Evolutionary conservation across 2,113 vertebrate species (phyloP).

Genomic region (Chroicocephalus ridibundus): DNA sequence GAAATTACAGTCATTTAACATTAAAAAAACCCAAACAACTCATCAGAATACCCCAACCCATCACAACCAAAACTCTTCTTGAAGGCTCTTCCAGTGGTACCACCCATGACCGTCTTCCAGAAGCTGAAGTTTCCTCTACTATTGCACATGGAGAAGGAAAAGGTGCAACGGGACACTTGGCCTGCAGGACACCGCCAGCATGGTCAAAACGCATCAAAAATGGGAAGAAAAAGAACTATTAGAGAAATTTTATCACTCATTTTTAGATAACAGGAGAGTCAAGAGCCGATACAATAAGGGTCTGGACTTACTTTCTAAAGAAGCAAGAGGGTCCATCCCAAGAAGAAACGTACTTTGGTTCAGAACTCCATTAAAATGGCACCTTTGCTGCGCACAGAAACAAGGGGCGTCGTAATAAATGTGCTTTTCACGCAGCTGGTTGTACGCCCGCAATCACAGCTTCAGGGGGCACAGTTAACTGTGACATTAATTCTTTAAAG

Average conservation of each 20-base stretch:
- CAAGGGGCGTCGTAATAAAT: background rate
- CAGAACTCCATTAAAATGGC: background rate
- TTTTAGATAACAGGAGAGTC: background rate
- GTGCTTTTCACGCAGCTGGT: background rate
- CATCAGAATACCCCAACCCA: fast-evolving
- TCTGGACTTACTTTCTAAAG: background rate
- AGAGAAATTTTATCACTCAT: background rate
- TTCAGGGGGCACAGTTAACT: background rate
- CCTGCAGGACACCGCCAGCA: too few species aligned
- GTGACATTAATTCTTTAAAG: fast-evolving
- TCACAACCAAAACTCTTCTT: background rate
- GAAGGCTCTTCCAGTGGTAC: too few species aligned
- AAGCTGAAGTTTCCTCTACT: too few species aligned
- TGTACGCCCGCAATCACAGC: fast-evolving
- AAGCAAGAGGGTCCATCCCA: background rate
- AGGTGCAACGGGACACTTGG: background rate
- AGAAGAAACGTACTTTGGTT: background rate
- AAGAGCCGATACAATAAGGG: background rate
- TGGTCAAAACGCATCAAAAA: background rate
- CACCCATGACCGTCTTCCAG: background rate
- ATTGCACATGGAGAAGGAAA: background rate
- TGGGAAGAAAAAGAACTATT: background rate
- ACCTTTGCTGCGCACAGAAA: background rate
- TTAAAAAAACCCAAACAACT: background rate
- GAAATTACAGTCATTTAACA: too few species aligned